Base-by-base conservation (phyloP, 2,113 vertebrate genomes). In the Chaetodon auriga region DNA sequence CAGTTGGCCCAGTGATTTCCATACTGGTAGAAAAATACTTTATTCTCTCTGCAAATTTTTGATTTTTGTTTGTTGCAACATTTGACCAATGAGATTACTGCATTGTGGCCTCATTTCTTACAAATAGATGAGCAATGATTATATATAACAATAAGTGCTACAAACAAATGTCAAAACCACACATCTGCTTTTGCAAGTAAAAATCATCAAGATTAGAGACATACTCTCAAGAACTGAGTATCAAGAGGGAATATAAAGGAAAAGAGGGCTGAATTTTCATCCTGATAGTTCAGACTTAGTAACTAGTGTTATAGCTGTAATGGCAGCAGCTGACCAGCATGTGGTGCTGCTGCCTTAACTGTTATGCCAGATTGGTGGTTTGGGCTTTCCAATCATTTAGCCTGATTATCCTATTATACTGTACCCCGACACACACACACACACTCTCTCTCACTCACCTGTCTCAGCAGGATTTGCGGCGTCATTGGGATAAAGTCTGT, bases 321-420 rank as follows among this genome's bases (percentile, higher is more conserved):
- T 90, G 21, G 35, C 55, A 49, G 77, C 0, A 0, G 41, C 3
- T 71, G 69, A 49, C 81, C 88, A 90, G 69, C 60, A 81, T 6
- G 70, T 0, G 87, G 91, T 15, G 83, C 73, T 87, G 41, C 36
- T 79, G 63, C 51, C 43, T 46, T 6, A 65, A 8, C 19, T 6
- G 23, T 74, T 55, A 7, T 71, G 71, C 71, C 30, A 7, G 43
- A 61, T 41, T 3, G 7, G 41, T n/a, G 11, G 43, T 74, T 79
- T 73, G 25, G 77, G 53, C 41, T 15, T 68, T 30, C 9, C n/a
- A 51, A 38, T 58, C 48, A 25, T 64, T 3, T 2, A 36, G 30
- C n/a, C 38, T 46, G 49, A 46, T 55, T 57, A 75, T 70, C 53
- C 19, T 66, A 23, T 74, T 43, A 10, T 6, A 65, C 36, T 58